Base-by-base conservation (phyloP, 2,888 invertebrate species). In the Tetropium fuscum region DNA sequence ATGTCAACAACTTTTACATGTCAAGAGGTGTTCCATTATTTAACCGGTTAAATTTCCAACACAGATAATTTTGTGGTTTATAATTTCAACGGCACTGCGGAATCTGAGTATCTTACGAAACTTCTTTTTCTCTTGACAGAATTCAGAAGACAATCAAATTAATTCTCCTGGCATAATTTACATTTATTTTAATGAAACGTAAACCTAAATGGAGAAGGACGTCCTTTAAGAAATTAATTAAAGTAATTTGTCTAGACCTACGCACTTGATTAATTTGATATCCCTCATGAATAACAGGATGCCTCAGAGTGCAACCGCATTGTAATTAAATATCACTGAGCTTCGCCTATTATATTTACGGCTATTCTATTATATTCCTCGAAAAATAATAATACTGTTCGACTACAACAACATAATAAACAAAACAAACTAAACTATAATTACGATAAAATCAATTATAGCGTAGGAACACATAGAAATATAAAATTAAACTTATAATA, bases 1-100 rank as follows among this genome's bases (percentile, higher is more conserved):
- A 53, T 58, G 51, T 58, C 58, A 51, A 58, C 58, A 53, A 58
- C 44, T 58, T 58, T 53, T 36, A 44, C 19, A 38, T 51, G 25
- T 45, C 19, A 19, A 45, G 44, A 11, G 27, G 18, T 16, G 44
- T 53, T 58, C 58, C 51, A 53, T 51, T 58, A 58, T 58, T 58
- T 45, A 44, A 13, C 58, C 44, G 45, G 51, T 38, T 36, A 51
- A 51, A 51, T 58, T 36, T 49, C 51, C 34, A 51, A 49, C 49
- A 49, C 43, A 44, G 57, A 16, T 49, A 51, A 41, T 51, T 57
- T 44, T 44, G 38, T 22, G 51, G 51, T 44, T 43, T 40, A 48
- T 48, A 45, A 27, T 30, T 18, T 45, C 30, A 30, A 45, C 30
- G 18, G 30, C 45, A 30, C 11, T 20, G 11, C 11, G n/a, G 18